Conservation (phyloP, 1,140 invertebrate genomes). For the Diorhabda carinulata region DNA sequence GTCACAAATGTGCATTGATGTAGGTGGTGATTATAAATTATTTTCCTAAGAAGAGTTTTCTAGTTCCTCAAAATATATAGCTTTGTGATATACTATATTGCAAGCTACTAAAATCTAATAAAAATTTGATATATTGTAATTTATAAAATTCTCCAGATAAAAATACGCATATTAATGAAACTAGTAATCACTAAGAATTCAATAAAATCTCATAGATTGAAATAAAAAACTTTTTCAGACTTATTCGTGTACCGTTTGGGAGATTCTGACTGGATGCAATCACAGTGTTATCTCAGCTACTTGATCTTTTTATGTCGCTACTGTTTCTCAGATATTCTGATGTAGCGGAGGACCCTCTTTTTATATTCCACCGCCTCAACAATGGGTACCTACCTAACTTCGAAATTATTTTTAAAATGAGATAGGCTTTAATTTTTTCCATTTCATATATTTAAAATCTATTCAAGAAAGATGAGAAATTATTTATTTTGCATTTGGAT, state of each 20-base stretch:
- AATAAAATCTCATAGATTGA: background rate
- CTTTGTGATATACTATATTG: too few relatives aligned
- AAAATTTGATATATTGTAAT: too few relatives aligned
- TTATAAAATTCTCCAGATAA: background rate
- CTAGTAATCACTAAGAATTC: background rate
- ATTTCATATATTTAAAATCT: too few relatives aligned
- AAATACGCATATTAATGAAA: background rate
- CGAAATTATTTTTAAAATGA: slow-evolving; percentile 13
- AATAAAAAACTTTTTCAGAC: background rate
- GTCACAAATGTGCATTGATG: too few relatives aligned
- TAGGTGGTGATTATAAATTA: too few relatives aligned
- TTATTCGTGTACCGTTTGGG: background rate
- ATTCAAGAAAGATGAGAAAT: too few relatives aligned
- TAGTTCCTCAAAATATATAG: too few relatives aligned
- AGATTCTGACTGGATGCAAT: background rate
- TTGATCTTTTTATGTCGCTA: background rate
- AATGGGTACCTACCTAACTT: background rate
- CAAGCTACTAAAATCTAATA: too few relatives aligned
- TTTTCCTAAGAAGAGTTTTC: too few relatives aligned
- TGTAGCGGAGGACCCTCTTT: background rate
- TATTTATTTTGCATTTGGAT: too few relatives aligned
- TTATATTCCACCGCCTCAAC: background rate
- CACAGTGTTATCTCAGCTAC: background rate
- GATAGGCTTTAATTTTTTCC: too few relatives aligned
- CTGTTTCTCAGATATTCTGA: background rate